A percentile compares a stretch with the other conserved stretches of the same genome.
These are phyloP conservation scores for Andrena fulva DNA, from an alignment of 2,888 invertebrate species.

Conservation along the genomic window DNA sequence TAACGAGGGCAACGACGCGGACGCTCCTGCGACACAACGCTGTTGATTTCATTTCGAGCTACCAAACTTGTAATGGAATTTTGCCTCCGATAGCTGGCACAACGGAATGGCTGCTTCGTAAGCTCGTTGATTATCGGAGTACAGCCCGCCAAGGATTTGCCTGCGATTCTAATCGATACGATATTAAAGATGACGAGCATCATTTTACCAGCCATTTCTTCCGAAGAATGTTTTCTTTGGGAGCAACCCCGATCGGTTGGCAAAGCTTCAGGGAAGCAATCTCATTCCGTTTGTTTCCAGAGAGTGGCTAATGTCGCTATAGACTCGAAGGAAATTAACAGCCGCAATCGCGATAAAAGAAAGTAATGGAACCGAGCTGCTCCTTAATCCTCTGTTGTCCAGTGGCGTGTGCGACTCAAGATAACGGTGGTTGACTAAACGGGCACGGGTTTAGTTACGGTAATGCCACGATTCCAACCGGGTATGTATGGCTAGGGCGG, in stretches of 20 bases:
- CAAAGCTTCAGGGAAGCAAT: not conserved
- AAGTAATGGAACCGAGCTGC: conserved; percentile 37
- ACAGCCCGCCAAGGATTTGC: conserved; percentile 10
- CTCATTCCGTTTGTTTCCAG: conserved; percentile 2
- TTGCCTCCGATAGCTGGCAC: conserved; percentile 14
- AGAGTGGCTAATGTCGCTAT: conserved; percentile 3
- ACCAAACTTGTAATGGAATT: conserved; percentile 38
- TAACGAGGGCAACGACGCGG: not conserved
- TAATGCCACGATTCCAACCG: conserved; percentile 14
- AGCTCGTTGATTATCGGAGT: not conserved
- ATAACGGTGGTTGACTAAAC: conserved; percentile 38
- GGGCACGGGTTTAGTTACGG: conserved; percentile 23
- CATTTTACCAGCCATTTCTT: not conserved
- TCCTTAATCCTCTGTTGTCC: conserved; percentile 43
- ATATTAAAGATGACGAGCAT: not conserved
- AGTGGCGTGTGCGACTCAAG: conserved; percentile 37
- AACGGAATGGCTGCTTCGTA: conserved; percentile 16
- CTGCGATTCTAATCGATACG: conserved; percentile 5
- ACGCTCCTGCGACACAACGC: not conserved
- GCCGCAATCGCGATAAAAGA: conserved; percentile 45
- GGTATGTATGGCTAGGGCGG: conserved; percentile 13
- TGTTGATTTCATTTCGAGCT: conserved; percentile 6
- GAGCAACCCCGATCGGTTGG: not conserved
- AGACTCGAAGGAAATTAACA: conserved; percentile 32
- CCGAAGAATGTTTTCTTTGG: not conserved